Percentiles rank a stretch among this genome's conserved stretches.
Evolutionary conservation across 2,888 invertebrate genomes (phyloP).

Genomic region (Diplolepis rosae): DNA sequence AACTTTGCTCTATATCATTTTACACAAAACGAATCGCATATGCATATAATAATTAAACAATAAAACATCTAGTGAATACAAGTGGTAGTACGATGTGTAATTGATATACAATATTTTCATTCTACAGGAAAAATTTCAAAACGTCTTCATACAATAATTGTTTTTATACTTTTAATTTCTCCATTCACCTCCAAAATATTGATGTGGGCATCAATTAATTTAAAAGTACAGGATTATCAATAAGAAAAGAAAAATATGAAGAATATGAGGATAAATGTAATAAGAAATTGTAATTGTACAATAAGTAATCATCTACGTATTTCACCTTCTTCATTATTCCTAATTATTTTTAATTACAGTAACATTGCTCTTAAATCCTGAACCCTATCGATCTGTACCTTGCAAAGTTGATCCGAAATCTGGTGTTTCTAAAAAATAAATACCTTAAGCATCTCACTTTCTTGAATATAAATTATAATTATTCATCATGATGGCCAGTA

Average conservation of each 20-base stretch:
- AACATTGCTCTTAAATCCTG: constrained; percentile 10
- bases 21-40: neutral
- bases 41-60: neutral
- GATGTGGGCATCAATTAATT: too few species aligned
- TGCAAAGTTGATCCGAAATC: constrained; percentile 5
- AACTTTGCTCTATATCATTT: neutral
- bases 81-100: constrained; percentile 4
- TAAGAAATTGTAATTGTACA: constrained; percentile 4
- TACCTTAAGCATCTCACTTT: neutral
- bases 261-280: neutral
- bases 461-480: neutral
- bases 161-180: too few species aligned
- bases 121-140: neutral
- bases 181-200: too few species aligned
- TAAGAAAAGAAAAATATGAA: constrained; percentile 24
- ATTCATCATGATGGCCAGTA: constrained; percentile 37
- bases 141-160: neutral
- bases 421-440: constrained; percentile 15
- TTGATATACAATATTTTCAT: constrained; percentile 16
- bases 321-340: constrained; percentile 15
- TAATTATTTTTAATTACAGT: constrained; percentile 18
- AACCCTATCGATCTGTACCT: constrained; percentile 23
- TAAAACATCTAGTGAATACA: constrained; percentile 13
- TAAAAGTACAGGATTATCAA: neutral
- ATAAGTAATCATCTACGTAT: neutral